Evolutionary conservation across 2,888 invertebrate genomes (phyloP), one percentile per base, ranked within the genome.

Genomic region (Caenorhabditis doughertyi): DNA sequence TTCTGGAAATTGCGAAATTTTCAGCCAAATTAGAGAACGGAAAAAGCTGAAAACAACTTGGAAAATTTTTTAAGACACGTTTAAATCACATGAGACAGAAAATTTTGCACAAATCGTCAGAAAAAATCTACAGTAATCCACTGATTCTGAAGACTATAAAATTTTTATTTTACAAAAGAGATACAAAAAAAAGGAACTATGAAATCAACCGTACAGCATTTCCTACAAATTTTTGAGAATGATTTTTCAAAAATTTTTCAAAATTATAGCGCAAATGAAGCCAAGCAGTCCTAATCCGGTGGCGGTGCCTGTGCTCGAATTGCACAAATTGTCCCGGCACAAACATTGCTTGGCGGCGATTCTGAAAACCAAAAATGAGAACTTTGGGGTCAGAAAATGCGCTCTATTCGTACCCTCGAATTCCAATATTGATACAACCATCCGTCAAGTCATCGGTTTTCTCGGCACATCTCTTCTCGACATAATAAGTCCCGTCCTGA

Each of bases 401-500:
- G 9, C 7, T 5, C n/a, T 3, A 29, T 5, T 11, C 53, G 21
- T 25, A 84, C 81, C 84, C 85, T 64, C 84, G 42, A 47, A 85
- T 74, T 25, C 71, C 74, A 55, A 82, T 80, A 18, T 82, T 74
- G 4, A 71, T 70, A 44, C 85, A 85, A 32, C 85, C 85, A n/a
- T 82, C 81, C 1, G 70, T 72, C 25, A 81, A 55, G 18, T 85
- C 77, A 21, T 85, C 85, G 3, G 53, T 68, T 27, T 71, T 76
- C 47, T 76, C 79, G 1, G 85, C 85, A 49, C 85, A 85, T 56
- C 85, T 51, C 39, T 84, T 85, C 21, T 85, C 85, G 8, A 85
- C 85, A 47, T 85, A 85, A 56, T 68, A 85, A 1, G 85, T 80
- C 35, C 77, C 73, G 39, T 85, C 85, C 85, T 85, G 58, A 58